A percentile compares a stretch with the other conserved stretches of the same genome.
Evolutionary conservation across 2,888 invertebrate genomes (phyloP).

Genomic region (Pasiphila rectangulata): DNA sequence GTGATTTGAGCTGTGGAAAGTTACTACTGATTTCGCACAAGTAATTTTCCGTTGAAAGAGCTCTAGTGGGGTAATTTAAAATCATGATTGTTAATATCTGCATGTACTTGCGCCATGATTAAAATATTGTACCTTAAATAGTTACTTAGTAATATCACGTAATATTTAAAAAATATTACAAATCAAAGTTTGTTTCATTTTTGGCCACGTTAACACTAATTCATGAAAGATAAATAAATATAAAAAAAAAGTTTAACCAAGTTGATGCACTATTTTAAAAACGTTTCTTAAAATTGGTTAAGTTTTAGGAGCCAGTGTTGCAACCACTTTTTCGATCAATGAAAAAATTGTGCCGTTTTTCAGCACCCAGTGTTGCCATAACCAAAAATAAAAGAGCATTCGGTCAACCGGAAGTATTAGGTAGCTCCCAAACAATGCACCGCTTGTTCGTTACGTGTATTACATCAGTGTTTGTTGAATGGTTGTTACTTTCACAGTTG

Average conservation of each 20-base stretch:
- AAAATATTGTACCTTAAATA: no score
- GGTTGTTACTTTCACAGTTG: conserved; percentile 48
- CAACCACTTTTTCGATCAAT: background rate
- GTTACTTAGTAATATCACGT: no score
- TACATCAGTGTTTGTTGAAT: conserved; percentile 20
- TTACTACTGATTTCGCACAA: conserved; percentile 9
- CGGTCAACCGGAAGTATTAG: conserved; percentile 8
- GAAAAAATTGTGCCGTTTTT: background rate
- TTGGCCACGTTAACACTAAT: no score
- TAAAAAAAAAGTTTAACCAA: no score
- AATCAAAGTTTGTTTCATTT: no score
- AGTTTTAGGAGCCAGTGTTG: no score
- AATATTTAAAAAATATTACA: no score
- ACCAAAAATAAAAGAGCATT: conserved; percentile 5
- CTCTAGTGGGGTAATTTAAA: conserved; percentile 5
- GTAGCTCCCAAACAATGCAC: conserved; percentile 7
- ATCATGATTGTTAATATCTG: no score
- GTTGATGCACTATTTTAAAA: no score
- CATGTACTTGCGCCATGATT: no score
- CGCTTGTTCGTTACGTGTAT: conserved; percentile 12
- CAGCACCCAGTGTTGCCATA: background rate
- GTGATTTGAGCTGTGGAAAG: conserved; percentile 8
- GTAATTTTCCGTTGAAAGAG: conserved; percentile 14
- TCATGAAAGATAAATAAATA: no score
- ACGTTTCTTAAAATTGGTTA: no score